Conservation (phyloP, 2,113 vertebrate genomes). For the Rhabdomys dilectus region DNA sequence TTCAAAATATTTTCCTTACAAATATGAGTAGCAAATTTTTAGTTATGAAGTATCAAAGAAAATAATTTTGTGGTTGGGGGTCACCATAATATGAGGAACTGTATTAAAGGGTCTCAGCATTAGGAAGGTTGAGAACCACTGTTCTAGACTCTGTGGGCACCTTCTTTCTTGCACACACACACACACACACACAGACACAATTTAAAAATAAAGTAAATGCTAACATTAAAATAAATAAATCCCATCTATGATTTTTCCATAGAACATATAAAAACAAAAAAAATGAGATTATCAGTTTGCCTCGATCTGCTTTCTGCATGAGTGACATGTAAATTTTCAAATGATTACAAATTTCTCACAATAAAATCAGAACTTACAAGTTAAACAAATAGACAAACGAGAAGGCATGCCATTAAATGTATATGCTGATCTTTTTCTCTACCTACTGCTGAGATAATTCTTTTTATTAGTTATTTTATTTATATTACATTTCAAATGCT, state of each 20-base stretch:
- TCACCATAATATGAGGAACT: neutral
- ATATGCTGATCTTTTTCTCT: neutral
- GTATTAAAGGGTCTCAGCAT: neutral
- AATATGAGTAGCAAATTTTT: neutral
- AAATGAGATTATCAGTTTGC: neutral
- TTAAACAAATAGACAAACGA: neutral
- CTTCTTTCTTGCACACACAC: neutral
- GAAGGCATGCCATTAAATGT: neutral
- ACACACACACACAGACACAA: neutral
- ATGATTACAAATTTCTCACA: neutral
- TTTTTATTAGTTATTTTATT: too few species aligned
- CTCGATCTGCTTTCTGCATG: neutral
- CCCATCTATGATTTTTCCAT: too few species aligned
- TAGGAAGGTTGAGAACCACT: neutral
- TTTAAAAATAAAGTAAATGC: neutral
- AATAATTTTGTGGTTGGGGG: neutral
- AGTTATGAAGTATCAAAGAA: neutral
- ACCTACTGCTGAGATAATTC: neutral
- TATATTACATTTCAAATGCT: too few species aligned
- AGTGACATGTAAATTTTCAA: neutral
- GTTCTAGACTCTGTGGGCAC: neutral
- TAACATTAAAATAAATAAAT: neutral
- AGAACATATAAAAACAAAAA: neutral
- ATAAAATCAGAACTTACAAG: neutral
- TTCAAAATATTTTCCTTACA: neutral